These are phyloP conservation scores for Pantherophis alleghaniensis DNA, from an alignment of 2,797 vertebrate species.

Conservation along the genomic window DNA sequence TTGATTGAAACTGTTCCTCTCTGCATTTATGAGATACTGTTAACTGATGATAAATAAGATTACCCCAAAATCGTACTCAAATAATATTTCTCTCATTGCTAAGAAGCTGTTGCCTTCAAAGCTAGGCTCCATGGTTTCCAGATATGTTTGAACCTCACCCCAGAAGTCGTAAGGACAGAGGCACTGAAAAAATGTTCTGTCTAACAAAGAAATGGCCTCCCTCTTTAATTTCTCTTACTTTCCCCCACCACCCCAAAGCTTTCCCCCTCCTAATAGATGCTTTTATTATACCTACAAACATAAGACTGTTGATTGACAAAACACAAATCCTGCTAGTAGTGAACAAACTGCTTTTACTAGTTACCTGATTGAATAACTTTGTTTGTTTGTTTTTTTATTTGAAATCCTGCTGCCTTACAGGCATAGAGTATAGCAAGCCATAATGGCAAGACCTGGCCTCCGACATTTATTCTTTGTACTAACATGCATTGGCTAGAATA, in stretches of 20 bases:
- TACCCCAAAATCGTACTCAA: neutral
- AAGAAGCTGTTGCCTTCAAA: neutral
- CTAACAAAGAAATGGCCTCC: neutral
- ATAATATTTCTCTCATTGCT: neutral
- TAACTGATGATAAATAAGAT: neutral
- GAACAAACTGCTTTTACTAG: neutral
- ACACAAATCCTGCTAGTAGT: neutral
- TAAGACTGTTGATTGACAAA: neutral
- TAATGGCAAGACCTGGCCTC: neutral
- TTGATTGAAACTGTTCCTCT: neutral
- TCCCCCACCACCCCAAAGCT: rapidly evolving
- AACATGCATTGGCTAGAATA: neutral
- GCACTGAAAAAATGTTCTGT: neutral
- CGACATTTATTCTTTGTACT: neutral
- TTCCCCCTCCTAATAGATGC: neutral
- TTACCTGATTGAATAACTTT: slow-evolving; percentile 2
- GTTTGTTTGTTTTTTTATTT: neutral
- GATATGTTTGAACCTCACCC: neutral
- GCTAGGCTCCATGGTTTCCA: neutral
- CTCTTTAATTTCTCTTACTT: neutral
- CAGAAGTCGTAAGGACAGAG: neutral
- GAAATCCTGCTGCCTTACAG: neutral
- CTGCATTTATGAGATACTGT: neutral
- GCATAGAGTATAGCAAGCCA: neutral
- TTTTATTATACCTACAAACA: neutral